Evolutionary conservation across 2,888 invertebrate species (phyloP).

Genomic region (Scaptomyza caliginosa): DNA sequence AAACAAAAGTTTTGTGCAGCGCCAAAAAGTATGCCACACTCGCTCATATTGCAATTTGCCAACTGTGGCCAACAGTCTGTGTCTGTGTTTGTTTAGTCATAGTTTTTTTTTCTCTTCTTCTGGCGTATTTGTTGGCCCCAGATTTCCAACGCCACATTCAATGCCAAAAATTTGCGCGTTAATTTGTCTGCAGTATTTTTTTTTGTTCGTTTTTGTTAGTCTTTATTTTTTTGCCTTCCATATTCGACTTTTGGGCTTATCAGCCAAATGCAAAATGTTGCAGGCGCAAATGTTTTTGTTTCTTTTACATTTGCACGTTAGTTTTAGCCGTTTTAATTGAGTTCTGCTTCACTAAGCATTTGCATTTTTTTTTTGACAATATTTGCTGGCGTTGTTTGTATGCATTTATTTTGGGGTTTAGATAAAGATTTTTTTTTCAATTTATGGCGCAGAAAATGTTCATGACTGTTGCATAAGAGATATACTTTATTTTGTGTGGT

Average conservation of each 20-base stretch:
- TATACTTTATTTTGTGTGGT: not conserved
- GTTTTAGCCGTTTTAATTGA: constrained; percentile 59
- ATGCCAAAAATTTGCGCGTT: constrained; percentile 59
- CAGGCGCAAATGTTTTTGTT: constrained; percentile 30
- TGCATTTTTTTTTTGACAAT: not conserved
- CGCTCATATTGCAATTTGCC: constrained; percentile 43
- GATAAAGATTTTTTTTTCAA: constrained; percentile 11
- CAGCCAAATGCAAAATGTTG: constrained; percentile 43
- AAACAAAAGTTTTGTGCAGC: constrained; percentile 40
- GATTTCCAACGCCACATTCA: constrained; percentile 27
- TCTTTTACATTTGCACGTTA: constrained; percentile 19
- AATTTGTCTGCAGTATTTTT: constrained; percentile 50
- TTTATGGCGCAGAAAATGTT: constrained; percentile 3
- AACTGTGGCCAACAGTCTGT: constrained; percentile 21
- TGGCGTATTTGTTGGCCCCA: constrained; percentile 17
- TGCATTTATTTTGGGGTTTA: constrained; percentile 19
- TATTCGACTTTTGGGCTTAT: constrained; percentile 47
- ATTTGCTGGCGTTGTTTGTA: not conserved
- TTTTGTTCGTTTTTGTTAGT: too few relatives aligned
- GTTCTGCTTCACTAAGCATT: constrained; percentile 40
- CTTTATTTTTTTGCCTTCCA: not conserved
- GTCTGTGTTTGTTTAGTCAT: constrained; percentile 31
- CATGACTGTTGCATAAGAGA: not conserved
- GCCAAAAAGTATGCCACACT: constrained; percentile 51
- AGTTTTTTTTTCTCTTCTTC: constrained; percentile 10